These are phyloP conservation scores for Megaceryle torquata DNA, from an alignment of 2,113 vertebrate genomes.

Conservation along the genomic window DNA sequence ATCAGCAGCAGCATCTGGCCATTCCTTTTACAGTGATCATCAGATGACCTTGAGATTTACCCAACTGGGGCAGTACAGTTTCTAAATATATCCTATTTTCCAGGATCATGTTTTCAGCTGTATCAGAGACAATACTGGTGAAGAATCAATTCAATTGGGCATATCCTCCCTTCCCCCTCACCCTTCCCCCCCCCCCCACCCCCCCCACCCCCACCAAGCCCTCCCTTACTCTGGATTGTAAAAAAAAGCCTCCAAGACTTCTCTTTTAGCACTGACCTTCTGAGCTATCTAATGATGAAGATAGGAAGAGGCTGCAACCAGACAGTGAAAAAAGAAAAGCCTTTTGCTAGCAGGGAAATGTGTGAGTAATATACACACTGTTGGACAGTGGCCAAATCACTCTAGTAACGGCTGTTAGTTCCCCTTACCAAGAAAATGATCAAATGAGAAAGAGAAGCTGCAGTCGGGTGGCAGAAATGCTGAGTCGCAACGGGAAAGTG, in stretches of 20 bases:
- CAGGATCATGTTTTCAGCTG: neutral
- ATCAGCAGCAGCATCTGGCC: neutral
- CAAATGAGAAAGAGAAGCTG: constrained; percentile 37
- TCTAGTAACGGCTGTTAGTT: constrained; percentile 55
- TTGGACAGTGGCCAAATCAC: constrained; percentile 54
- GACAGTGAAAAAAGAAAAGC: constrained; percentile 6
- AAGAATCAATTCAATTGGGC: neutral
- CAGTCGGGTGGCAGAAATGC: constrained; percentile 46
- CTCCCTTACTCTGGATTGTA: neutral
- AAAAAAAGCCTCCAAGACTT: neutral
- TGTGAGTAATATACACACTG: constrained; percentile 49
- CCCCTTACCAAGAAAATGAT: constrained; percentile 18
- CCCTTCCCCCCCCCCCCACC: neutral
- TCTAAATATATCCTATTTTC: constrained; percentile 46
- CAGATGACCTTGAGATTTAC: constrained; percentile 46
- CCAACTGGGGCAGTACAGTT: neutral
- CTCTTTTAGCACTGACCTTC: constrained; percentile 49
- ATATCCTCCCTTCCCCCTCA: neutral
- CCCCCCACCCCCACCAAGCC: neutral
- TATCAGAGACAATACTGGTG: neutral
- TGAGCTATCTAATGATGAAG: constrained; percentile 31
- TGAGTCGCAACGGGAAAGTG: constrained; percentile 29
- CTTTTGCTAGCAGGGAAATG: constrained; percentile 41
- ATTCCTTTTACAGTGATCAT: neutral
- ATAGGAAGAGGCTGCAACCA: constrained; percentile 48